phyloP scores from a whole-genome alignment of 2,888 invertebrate species.

The Teinopalpus imperialis region DNA sequence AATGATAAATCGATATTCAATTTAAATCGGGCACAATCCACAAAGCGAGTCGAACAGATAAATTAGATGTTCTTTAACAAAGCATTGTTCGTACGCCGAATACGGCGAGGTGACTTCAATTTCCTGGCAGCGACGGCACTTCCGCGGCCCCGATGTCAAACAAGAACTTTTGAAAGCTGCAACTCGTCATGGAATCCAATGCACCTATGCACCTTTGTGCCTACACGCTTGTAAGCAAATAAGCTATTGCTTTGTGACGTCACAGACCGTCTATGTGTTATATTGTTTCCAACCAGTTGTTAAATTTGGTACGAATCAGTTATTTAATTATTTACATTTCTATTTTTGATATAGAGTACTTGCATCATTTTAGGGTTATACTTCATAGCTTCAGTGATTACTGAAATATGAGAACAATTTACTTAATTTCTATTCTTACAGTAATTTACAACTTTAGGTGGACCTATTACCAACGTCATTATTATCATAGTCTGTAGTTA shows the following conservation, averaged over 20 bases:
- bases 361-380: too few species aligned
- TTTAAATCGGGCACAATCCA: constrained; percentile 63
- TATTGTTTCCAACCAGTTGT: too few species aligned
- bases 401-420: too few species aligned
- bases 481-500: too few species aligned
- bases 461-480: too few species aligned
- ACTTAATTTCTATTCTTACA: too few species aligned
- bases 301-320: too few species aligned
- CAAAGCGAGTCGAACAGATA: constrained; percentile 68
- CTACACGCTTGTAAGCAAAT: constrained; percentile 64
- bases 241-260: constrained; percentile 52
- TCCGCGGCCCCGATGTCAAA: constrained; percentile 55
- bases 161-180: constrained; percentile 69
- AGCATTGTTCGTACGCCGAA: constrained; percentile 69
- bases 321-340: too few species aligned
- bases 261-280: too few species aligned
- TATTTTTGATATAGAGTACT: too few species aligned
- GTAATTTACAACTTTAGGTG: too few species aligned
- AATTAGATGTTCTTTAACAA: constrained; percentile 79
- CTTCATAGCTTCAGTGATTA: too few species aligned
- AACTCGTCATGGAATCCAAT: constrained; percentile 64
- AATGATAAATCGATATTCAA: constrained; percentile 66
- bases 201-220: constrained; percentile 64
- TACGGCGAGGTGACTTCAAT: constrained; percentile 75
- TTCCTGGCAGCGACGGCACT: constrained; percentile 66